Percentiles rank a stretch among this genome's conserved stretches.
phyloP scores from a whole-genome alignment of 2,888 invertebrate genomes.

The Lithophane semibrunnea region DNA sequence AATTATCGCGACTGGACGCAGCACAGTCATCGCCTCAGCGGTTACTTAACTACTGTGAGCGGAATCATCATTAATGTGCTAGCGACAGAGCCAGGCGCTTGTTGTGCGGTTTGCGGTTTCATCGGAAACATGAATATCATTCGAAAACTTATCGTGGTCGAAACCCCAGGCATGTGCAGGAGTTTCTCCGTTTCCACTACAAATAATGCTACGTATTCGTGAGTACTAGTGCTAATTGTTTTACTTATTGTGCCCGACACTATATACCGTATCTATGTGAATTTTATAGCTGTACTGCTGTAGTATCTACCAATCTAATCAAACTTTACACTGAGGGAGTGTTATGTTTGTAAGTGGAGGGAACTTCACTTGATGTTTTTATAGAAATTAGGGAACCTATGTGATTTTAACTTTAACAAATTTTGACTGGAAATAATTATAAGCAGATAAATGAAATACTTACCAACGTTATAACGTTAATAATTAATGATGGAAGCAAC shows the following conservation, averaged over 20 bases:
- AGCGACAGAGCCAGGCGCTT: conserved; percentile 36
- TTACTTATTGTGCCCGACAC: not conserved
- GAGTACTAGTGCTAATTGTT: conserved; percentile 70
- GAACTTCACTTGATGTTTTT: not conserved
- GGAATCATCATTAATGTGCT: conserved; percentile 49
- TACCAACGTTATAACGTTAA: not conserved
- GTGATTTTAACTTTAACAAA: conserved; percentile 6
- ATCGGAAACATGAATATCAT: conserved; percentile 77
- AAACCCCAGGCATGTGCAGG: conserved; percentile 69
- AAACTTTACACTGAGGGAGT: not conserved
- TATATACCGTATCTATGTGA: not conserved
- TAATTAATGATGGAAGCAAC: not conserved
- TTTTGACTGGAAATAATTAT: not conserved
- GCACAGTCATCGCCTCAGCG: conserved; percentile 33
- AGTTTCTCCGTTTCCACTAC: conserved; percentile 79
- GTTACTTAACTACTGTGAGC: conserved; percentile 39
- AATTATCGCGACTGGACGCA: conserved; percentile 41
- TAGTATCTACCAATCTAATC: conserved; percentile 47
- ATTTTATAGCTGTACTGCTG: not conserved
- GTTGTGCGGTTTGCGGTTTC: conserved; percentile 27
- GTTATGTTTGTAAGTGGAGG: too few species aligned
- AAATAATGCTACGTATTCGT: conserved; percentile 81
- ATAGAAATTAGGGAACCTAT: not conserved
- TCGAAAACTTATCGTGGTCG: conserved; percentile 68
- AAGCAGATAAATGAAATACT: not conserved